A percentile compares a stretch with the other conserved stretches of the same genome.
Evolutionary conservation across 64 coral and sea anemone species (phyloP).

Genomic region (Montipora efflorescens): DNA sequence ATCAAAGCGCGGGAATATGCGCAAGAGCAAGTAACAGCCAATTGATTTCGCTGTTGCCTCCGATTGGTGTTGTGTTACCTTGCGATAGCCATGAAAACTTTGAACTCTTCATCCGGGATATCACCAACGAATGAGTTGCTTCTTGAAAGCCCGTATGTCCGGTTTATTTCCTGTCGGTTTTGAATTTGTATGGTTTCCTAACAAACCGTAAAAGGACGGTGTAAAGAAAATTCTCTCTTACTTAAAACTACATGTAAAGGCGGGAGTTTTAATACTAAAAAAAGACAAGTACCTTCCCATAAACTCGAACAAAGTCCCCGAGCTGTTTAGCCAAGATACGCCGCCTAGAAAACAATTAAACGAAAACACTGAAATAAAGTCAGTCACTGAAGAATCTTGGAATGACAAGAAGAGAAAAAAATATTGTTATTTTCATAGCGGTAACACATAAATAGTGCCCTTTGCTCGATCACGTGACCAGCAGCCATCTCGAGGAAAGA

Average conservation of each 20-base stretch:
- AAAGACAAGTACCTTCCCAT: slow-evolving; percentile 79
- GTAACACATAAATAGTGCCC: too few relatives aligned
- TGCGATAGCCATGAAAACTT: slow-evolving; percentile 93
- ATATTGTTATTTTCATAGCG: background rate
- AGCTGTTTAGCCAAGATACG: slow-evolving; percentile 92
- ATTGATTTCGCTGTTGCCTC: too few relatives aligned
- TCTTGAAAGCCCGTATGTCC: slow-evolving; percentile 73
- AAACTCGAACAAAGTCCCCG: slow-evolving; percentile 94
- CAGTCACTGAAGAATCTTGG: background rate
- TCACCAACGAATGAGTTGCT: slow-evolving; percentile 44
- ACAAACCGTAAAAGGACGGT: background rate
- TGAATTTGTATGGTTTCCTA: slow-evolving; percentile 93
- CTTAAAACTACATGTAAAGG: background rate
- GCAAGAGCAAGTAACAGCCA: too few relatives aligned
- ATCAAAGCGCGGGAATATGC: too few relatives aligned
- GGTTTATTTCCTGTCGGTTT: slow-evolving; percentile 77
- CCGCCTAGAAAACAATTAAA: slow-evolving; percentile 43
- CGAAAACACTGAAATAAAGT: background rate
- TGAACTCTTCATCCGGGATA: slow-evolving; percentile 96
- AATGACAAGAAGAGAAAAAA: background rate
- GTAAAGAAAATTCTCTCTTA: background rate
- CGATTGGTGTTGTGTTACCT: slow-evolving; percentile 43
- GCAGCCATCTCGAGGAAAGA: too few relatives aligned
- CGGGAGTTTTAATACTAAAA: background rate
- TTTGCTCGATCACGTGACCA: too few relatives aligned